Evolutionary conservation across 2,888 invertebrate genomes (phyloP), one percentile per base, ranked within the genome.

Genomic region (Plemyria rubiginata): DNA sequence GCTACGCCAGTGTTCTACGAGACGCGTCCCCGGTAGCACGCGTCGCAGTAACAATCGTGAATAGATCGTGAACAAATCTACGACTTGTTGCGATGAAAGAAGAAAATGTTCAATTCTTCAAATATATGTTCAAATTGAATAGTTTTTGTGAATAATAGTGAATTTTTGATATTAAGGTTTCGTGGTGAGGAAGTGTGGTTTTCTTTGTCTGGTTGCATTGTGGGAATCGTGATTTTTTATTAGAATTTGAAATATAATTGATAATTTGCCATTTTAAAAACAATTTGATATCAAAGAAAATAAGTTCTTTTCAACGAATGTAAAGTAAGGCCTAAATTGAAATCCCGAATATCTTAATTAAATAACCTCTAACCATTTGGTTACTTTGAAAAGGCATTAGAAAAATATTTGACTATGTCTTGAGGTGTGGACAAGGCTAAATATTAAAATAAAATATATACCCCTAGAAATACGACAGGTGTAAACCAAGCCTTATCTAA

Each of bases 1-100:
- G 83, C 45, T 45, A 67, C 64, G 56, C 46, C 67, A 70, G 70
- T 70, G 60, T 67, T 83, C 88, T 87, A 86, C 87, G 85, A 72
- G 73, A 67, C 72, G 70, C 78, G 79, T 73, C 67, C 77, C 79
- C 79, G 71, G 54, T 63, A 76, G 74, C 84, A 74, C 88, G 86
- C 72, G 77, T 72, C 54, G 60, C 67, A 54, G 53, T 61, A 48
- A 53, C 58, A 15, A 4, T 41, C 13, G 41, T n/a, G 41, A 41
- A 41, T 13, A 4, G 32, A 38, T 38, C 36, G 36, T 38, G 36
- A 38, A 38, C 36, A 43, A 45, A 16, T 56, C 53, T 57, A 66
- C 66, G 78, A 79, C 72, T 78, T 79, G 78, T 79, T 78, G 76
- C 77, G 74, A 78, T 75, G 70, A 66, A 60, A 61, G 55, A 58